Evolutionary conservation across 1,140 invertebrate genomes (phyloP).

Genomic region (Pseudomyrmex gracilis): DNA sequence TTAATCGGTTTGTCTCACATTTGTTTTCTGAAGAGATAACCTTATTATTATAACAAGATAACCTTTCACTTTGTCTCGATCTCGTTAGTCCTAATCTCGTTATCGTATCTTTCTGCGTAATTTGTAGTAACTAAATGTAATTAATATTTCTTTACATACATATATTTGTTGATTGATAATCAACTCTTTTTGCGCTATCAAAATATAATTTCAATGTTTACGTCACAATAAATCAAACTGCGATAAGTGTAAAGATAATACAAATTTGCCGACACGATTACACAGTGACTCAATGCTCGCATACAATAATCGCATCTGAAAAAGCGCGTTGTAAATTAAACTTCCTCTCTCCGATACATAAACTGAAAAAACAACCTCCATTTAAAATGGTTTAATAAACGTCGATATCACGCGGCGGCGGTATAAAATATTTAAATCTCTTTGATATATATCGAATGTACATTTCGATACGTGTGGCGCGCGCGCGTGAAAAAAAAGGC

Average conservation of each 20-base stretch:
- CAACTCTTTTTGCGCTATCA: too few relatives aligned
- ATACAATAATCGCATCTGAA: neutral
- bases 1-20: conserved; percentile 32
- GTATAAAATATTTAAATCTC: conserved; percentile 53
- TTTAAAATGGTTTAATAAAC: conserved; percentile 44
- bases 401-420: conserved; percentile 1
- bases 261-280: too few relatives aligned
- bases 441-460: conserved; percentile 47
- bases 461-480: conserved; percentile 27
- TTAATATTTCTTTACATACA: too few relatives aligned
- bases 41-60: neutral
- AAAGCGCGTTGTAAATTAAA: neutral
- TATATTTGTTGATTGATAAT: too few relatives aligned
- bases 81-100: conserved; percentile 6
- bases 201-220: too few relatives aligned
- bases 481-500: neutral
- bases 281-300: too few relatives aligned
- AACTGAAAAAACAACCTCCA: conserved; percentile 9
- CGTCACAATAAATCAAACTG: too few relatives aligned
- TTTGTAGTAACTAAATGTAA: too few relatives aligned
- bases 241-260: too few relatives aligned
- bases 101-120: conserved; percentile 1
- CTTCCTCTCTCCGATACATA: neutral
- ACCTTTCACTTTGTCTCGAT: neutral
- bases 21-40: neutral